Evolutionary conservation across 2,888 invertebrate species (phyloP), one percentile per base, ranked within the genome.

Genomic region (Pilophorus perplexus): DNA sequence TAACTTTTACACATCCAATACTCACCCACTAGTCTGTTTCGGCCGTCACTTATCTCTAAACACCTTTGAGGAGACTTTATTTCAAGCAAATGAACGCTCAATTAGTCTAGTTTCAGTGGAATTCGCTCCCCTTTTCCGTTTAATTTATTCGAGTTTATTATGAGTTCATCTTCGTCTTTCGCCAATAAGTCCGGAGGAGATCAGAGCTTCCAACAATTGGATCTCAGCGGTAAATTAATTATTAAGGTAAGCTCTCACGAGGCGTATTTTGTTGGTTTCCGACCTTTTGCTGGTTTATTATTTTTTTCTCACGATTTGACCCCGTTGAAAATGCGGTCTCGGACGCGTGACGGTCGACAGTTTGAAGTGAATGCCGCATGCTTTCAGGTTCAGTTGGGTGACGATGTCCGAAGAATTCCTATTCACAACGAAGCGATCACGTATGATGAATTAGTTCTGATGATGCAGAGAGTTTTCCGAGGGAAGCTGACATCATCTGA

Each of bases 391-490:
- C 83, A 84, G 74, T 77, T 86, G 66, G 84, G 82, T 18, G 84
- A 85, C 75, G 86, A 86, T 76, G 85, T 86, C 68, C 78, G 86
- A 18, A 79, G 85, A 71, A 85, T 86, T 70, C 84, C 85, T 6
- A 85, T 87, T 66, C 85, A 86, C 76, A 87, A 87, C 78, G 86
- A 86, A 75, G 85, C 86, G 67, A 83, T 87, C 72, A 87, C 86
- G 0, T 86, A 85, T 73, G 84, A 84, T 75, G 84, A 87, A 75
- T 76, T 87, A 57, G 81, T 86, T 60, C 77, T 87, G 64, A 87
- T 87, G 86, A 85, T 87, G 85, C 85, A 87, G 75, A 76, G 86
- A 71, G 83, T 87, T 4, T 87, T 85, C 75, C 76, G 83, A 64
- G 85, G 85, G 12, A 83, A 84, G 75, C 75, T 87, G 28, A 79